Conservation (phyloP, 2,113 vertebrate genomes). For the Pangasianodon hypophthalmus region DNA sequence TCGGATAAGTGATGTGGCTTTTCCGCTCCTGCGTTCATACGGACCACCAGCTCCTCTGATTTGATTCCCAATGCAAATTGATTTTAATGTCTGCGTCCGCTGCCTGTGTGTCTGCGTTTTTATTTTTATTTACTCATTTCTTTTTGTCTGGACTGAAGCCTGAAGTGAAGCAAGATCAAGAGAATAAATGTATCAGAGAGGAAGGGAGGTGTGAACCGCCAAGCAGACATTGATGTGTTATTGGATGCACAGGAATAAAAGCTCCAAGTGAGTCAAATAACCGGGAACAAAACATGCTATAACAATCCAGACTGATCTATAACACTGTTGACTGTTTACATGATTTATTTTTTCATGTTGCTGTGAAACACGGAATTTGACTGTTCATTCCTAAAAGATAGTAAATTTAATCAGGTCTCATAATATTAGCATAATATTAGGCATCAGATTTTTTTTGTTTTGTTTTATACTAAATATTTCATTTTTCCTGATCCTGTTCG, state of each 20-base stretch:
- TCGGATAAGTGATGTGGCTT: constrained; percentile 61
- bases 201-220: neutral
- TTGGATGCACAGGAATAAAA: constrained; percentile 14
- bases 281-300: neutral
- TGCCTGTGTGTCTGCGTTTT: constrained; percentile 28
- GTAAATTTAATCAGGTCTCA: neutral
- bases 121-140: neutral
- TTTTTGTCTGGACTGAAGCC: neutral
- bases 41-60: constrained; percentile 56
- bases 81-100: constrained; percentile 60
- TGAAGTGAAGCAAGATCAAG: constrained; percentile 1
- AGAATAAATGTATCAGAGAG: constrained; percentile 1
- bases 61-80: constrained; percentile 62
- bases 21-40: constrained; percentile 41
- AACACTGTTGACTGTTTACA: neutral
- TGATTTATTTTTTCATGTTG: neutral
- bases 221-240: neutral
- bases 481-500: neutral
- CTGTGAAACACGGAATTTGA: neutral
- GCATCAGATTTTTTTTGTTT: too few relatives aligned
- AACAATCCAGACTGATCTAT: neutral
- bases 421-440: neutral
- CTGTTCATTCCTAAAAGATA: neutral
- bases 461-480: too few relatives aligned
- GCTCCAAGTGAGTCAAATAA: neutral